A percentile compares a stretch with the other conserved stretches of the same genome.
Conservation (phyloP, 2,113 vertebrate species). For the Hypocryptadius cinnamomeus region DNA sequence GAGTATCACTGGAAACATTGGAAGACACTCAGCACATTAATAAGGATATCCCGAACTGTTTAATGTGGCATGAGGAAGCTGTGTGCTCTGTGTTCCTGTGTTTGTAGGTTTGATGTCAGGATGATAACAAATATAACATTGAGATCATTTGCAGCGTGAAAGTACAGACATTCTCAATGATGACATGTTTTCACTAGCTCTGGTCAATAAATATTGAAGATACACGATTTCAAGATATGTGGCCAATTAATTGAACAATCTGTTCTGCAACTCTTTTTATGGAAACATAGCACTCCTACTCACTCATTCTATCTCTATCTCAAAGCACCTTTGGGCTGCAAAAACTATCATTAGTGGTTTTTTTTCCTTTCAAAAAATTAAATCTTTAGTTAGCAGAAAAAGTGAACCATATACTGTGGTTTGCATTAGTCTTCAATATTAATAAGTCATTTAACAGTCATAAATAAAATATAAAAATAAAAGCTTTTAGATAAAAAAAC, state of each 20-base stretch:
- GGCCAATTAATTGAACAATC: not conserved
- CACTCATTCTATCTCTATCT: not conserved
- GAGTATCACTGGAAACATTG: not conserved
- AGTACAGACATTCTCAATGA: not conserved
- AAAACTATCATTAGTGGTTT: not conserved
- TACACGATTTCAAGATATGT: not conserved
- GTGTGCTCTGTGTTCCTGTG: not conserved
- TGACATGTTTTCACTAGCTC: not conserved
- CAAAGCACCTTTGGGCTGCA: not conserved
- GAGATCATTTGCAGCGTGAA: not conserved
- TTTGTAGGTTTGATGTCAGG: not conserved
- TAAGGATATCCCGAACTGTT: not conserved
- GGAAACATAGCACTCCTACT: not conserved
- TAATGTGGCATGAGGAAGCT: not conserved
- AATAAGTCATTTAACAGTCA: not conserved
- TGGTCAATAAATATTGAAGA: not conserved
- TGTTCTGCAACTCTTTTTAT: not conserved
- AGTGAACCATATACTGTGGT: not conserved
- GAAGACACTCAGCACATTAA: not conserved
- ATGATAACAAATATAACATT: not conserved
- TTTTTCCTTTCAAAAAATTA: not conserved
- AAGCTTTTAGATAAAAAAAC: not conserved
- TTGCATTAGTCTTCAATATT: not conserved
- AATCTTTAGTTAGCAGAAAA: not conserved
- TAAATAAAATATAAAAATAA: conserved; percentile 36